Percentiles rank a stretch among this genome's conserved stretches.
Evolutionary conservation across 2,113 vertebrate species (phyloP).

Genomic region (Oncorhynchus kisutch): DNA sequence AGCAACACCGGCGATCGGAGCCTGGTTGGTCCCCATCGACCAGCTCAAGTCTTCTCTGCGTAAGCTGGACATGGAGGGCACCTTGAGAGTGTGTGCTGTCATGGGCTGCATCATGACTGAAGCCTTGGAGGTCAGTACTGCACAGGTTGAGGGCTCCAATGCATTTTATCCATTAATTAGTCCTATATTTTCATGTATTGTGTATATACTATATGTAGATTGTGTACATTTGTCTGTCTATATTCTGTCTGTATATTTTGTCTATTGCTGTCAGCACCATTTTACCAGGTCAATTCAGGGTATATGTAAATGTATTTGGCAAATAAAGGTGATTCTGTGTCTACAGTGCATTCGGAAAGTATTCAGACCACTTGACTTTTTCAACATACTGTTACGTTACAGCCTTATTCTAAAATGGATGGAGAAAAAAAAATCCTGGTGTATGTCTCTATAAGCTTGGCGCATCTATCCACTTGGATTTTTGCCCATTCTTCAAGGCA

Average conservation of each 20-base stretch:
- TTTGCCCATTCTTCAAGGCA: no score
- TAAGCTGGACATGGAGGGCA: slow-evolving; percentile 91
- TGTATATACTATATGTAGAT: neutral
- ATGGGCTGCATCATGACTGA: slow-evolving; percentile 99
- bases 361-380: no score
- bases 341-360: no score
- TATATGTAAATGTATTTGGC: neutral
- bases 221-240: neutral
- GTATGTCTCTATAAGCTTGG: no score
- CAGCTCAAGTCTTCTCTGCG: slow-evolving; percentile 93
- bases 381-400: no score
- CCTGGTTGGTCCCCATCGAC: slow-evolving; percentile 97
- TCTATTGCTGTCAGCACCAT: neutral
- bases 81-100: slow-evolving; percentile 89
- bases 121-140: slow-evolving; percentile 84
- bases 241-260: no score
- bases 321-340: no score
- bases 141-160: neutral
- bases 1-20: slow-evolving; percentile 92
- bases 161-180: no score
- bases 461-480: no score
- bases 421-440: no score
- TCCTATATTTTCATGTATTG: neutral
- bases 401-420: no score
- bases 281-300: neutral